Evolutionary conservation across 2,888 invertebrate species (phyloP).

Genomic region (Bhutanitis thaidina): DNA sequence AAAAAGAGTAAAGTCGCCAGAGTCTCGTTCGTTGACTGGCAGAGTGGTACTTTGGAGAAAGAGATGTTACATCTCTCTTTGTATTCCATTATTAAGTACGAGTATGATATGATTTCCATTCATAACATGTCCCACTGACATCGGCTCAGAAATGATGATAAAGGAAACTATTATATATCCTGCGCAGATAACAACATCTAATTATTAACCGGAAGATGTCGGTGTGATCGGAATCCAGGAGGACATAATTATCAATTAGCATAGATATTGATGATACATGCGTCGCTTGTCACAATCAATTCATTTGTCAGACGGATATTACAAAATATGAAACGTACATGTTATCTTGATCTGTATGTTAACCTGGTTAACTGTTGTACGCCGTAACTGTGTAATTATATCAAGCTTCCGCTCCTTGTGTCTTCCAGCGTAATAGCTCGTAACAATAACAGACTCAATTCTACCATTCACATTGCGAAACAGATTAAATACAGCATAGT

Average conservation of each 20-base stretch:
- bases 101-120: no score
- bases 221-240: no score
- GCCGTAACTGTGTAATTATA: conserved; percentile 14
- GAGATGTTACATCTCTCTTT: no score
- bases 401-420: conserved; percentile 15
- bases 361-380: conserved; percentile 14
- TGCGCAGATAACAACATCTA: no score
- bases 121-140: not conserved
- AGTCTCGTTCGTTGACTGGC: no score
- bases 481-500: not conserved
- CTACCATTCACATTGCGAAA: conserved; percentile 14
- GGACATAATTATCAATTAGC: no score
- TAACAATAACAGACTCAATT: conserved; percentile 15
- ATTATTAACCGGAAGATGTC: no score
- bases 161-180: no score
- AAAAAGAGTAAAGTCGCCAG: no score
- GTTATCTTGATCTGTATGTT: conserved; percentile 14
- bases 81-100: no score
- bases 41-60: no score
- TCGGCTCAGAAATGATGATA: not conserved
- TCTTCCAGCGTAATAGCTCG: conserved; percentile 17
- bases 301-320: conserved; percentile 15
- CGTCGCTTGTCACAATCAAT: not conserved
- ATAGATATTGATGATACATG: no score
- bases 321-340: conserved; percentile 13